Conservation (phyloP, 2,888 invertebrate genomes). For the Ceriagrion tenellum region DNA sequence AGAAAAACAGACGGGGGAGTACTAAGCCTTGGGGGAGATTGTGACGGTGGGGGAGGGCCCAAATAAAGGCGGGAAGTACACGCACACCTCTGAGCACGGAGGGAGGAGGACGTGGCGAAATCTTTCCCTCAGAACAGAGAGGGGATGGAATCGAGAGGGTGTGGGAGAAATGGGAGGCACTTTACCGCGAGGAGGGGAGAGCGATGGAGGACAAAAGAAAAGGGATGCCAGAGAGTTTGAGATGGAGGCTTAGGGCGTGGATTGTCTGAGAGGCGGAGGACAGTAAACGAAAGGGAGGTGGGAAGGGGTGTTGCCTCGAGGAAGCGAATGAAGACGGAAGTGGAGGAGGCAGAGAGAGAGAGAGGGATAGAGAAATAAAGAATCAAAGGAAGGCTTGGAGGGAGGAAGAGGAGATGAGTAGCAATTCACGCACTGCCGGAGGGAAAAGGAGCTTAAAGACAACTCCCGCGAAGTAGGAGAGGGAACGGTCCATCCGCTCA, state of each 20-base stretch:
- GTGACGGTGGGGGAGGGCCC: neutral
- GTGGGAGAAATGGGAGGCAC: neutral
- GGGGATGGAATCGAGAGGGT: neutral
- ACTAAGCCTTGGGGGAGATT: neutral
- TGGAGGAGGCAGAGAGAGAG: neutral
- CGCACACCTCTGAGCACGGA: neutral
- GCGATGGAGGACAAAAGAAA: neutral
- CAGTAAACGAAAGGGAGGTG: neutral
- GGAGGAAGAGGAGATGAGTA: neutral
- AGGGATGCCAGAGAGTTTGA: neutral
- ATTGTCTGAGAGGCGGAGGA: neutral
- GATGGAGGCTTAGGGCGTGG: too few species aligned
- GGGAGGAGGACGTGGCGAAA: neutral
- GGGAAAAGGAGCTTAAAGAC: slow-evolving; percentile 7
- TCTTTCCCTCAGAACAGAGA: neutral
- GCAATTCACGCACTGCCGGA: neutral
- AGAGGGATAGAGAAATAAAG: neutral
- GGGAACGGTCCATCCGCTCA: neutral
- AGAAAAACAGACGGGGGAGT: neutral
- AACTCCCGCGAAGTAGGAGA: neutral
- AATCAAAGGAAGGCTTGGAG: neutral
- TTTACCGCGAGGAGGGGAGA: neutral
- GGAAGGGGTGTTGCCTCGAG: neutral
- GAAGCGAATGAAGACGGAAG: neutral
- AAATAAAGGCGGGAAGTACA: neutral